These are phyloP conservation scores for human DNA, from an alignment of 2,113 vertebrate genomes.

Conservation along the genomic window DNA sequence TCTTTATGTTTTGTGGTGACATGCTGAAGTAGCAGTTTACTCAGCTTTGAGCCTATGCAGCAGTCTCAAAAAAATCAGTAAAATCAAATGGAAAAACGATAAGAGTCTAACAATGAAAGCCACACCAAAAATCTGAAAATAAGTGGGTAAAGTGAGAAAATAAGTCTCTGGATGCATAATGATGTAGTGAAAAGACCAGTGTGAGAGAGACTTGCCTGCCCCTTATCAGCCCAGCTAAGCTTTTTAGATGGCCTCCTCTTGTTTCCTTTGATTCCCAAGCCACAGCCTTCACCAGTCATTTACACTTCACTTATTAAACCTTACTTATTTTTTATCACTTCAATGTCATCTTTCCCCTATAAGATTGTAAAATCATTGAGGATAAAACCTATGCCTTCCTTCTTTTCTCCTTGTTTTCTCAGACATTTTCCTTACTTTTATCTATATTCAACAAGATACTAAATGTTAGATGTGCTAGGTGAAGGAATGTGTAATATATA, in stretches of 20 bases:
- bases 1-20: not conserved
- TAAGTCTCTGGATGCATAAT: not conserved
- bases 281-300: conserved; percentile 33
- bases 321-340: conserved; percentile 49
- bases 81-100: conserved; percentile 34
- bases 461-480: not conserved
- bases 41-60: conserved; percentile 2
- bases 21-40: conserved; percentile 45
- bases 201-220: not conserved
- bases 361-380: not conserved
- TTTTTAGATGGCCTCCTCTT: not conserved
- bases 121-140: conserved; percentile 15
- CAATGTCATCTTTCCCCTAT: not conserved
- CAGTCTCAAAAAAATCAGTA: conserved; percentile 39
- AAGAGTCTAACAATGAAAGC: not conserved
- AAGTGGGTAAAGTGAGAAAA: not conserved
- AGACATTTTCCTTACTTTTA: not conserved
- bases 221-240: not conserved
- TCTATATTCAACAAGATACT: not conserved
- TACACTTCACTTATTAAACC: conserved; percentile 37
- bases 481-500: not conserved
- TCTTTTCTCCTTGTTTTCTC: not conserved
- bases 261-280: conserved; percentile 20
- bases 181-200: not conserved
- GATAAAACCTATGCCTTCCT: not conserved